Base-by-base conservation (phyloP, 2,888 invertebrate genomes). In the Hybos culiciformis region DNA sequence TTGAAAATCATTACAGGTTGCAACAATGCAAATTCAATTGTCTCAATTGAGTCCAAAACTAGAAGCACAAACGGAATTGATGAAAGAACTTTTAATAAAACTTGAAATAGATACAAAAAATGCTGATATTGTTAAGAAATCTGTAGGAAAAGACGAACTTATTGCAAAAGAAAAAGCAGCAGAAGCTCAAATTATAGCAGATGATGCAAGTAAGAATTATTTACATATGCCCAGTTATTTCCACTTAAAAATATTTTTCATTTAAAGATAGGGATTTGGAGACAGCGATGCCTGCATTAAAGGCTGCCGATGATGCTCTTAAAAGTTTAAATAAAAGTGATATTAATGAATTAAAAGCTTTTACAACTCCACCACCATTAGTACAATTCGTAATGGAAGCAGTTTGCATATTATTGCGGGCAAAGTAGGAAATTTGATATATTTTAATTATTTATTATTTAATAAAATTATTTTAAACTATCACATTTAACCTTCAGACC, bases 361-460 rank as follows among this genome's bases (percentile, higher is more conserved):
- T 91, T 59, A 80, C 81, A 51, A 87, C 88, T 55, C 92, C 92
- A 0, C 92, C 93, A 0, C 74, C 77, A 15, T 67, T 92, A 8
- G 91, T 93, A 6, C 77, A 79, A 48, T 86, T 85, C 52, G 91
- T 91, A 4, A 87, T 93, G 88, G 92, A 93, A 63, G 82, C 91
- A 8, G 83, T 93, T 9, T 88, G 88, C 63, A 75, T 91, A 47
- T 70, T 93, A 0, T 64, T 92, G 8, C 81, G 80, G 4, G 73
- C 77, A 45, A 91, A 91, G 88, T 87, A 63, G 67, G 73, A 67
- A n/a, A n/a, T n/a, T n/a, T n/a, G n/a, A n/a, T n/a, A 14, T n/a
- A 8, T 15, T 6, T 6, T 8, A 11, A 11, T 1, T 5, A 19
- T 12, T 20, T 12, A 20, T 18, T 18, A n/a, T 11, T n/a, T 8